These are phyloP conservation scores for Trachops cirrhosus DNA, from an alignment of 2,797 vertebrate species.

Conservation along the genomic window DNA sequence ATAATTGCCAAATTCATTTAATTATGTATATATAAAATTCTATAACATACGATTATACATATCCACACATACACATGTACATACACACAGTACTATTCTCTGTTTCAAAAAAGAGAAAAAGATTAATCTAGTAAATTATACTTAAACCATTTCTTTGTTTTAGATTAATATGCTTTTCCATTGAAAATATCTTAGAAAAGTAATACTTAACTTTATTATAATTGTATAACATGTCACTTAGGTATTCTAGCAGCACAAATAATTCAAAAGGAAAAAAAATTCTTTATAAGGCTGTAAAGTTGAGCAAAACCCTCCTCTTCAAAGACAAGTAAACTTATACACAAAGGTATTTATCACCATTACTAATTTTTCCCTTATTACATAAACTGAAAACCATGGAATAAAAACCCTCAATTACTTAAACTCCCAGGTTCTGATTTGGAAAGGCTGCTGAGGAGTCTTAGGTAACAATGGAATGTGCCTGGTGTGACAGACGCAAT, in stretches of 20 bases:
- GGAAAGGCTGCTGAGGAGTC: background rate
- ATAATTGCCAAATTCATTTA: background rate
- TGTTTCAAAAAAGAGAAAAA: background rate
- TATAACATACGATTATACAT: background rate
- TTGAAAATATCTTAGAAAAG: background rate
- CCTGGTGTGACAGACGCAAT: conserved; percentile 14
- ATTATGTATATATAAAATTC: background rate
- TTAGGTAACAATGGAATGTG: background rate
- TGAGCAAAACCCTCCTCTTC: background rate
- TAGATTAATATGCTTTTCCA: background rate
- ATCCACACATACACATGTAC: background rate
- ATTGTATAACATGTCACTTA: background rate
- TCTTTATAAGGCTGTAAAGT: background rate
- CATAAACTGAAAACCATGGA: background rate
- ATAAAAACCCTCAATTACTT: background rate
- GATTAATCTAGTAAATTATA: background rate
- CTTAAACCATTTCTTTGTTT: background rate
- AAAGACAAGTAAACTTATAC: background rate
- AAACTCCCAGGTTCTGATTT: background rate
- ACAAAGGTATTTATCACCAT: background rate
- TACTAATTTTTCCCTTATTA: background rate
- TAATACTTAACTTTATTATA: background rate
- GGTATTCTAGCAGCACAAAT: background rate
- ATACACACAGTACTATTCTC: background rate
- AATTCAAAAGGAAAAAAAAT: background rate